These are phyloP conservation scores for Drosophila chauvacae DNA, from an alignment of 1,140 invertebrate species.

Conservation along the genomic window DNA sequence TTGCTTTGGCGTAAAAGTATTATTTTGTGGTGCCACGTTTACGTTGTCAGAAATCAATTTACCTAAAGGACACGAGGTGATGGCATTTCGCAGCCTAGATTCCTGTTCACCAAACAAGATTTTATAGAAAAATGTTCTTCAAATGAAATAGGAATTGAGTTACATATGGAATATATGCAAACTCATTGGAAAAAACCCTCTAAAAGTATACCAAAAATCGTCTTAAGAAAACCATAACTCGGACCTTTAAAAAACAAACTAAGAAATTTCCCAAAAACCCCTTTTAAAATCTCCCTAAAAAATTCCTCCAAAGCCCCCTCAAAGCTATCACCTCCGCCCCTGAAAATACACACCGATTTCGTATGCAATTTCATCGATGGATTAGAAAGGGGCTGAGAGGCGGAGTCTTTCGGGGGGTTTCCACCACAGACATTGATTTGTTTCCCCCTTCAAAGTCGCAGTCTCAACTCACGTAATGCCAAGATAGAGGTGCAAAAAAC, in stretches of 20 bases:
- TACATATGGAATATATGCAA: no score
- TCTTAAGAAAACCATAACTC: no score
- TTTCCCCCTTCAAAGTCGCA: conserved; percentile 47
- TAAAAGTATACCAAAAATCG: no score
- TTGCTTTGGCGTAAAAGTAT: not conserved
- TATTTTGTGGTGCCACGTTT: not conserved
- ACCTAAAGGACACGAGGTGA: not conserved
- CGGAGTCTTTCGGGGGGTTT: not conserved
- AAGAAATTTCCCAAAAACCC: not conserved
- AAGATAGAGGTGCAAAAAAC: conserved; percentile 45
- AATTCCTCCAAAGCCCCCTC: rapidly evolving
- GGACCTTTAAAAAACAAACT: no score
- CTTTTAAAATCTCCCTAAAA: not conserved
- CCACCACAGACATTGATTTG: conserved; percentile 61
- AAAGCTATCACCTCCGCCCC: not conserved
- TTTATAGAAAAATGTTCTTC: not conserved
- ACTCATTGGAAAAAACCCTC: no score
- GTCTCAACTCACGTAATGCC: conserved; percentile 58
- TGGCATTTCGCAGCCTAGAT: no score
- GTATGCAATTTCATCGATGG: conserved; percentile 48
- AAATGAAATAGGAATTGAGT: no score
- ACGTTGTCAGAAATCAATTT: not conserved
- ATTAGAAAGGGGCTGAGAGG: conserved; percentile 16
- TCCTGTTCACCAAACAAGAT: not conserved
- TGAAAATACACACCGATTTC: conserved; percentile 7